Base-by-base conservation (phyloP, 2,797 vertebrate species). In the Enteromius mattozi region DNA sequence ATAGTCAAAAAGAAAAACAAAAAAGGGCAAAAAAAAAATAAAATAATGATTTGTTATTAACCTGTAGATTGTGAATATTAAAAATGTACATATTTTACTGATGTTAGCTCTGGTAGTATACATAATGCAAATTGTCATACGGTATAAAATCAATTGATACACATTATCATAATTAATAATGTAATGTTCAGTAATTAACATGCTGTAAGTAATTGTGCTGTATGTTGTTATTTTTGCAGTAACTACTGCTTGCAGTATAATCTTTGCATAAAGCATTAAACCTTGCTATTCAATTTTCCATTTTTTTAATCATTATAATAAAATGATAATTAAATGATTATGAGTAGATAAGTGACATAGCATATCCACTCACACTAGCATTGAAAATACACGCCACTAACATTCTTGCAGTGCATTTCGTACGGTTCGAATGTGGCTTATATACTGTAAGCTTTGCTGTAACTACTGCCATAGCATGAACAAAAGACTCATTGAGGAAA, bases 401-500 rank as follows among this genome's bases (percentile, higher is more conserved):
- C 51, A 70, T 51, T 70, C 42, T 75, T 77, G 63, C 80, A 84
- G 63, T 19, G 45, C 30, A 78, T 78, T 70, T 74, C 61, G 83
- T 84, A 74, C 68, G 59, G 21, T 69, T 78, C 37, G 54, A 40
- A 84, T 40, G 49, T 35, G 75, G 49, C 80, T 86, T 74, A 65
- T 80, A 63, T 86, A 84, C 68, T 82, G 68, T 82, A 49, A 77
- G 35, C 10, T 17, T 78, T 70, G 56, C 80, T 56, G 40, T 83
- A 85, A 77, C 63, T 68, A 70, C 74, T 76, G 81, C 85, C 70
- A 76, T 66, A 40, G 80, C 56, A 24, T 42, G 74, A 75, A 78
- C 82, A 83, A 85, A 86, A 87, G 84, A 76, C 72, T 86, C 86
- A 87, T 79, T 87, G 85, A 88, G 59, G 84, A 63, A 83, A 85